Evolutionary conservation across 2,113 vertebrate genomes (phyloP).

Genomic region (Salminus brasiliensis): DNA sequence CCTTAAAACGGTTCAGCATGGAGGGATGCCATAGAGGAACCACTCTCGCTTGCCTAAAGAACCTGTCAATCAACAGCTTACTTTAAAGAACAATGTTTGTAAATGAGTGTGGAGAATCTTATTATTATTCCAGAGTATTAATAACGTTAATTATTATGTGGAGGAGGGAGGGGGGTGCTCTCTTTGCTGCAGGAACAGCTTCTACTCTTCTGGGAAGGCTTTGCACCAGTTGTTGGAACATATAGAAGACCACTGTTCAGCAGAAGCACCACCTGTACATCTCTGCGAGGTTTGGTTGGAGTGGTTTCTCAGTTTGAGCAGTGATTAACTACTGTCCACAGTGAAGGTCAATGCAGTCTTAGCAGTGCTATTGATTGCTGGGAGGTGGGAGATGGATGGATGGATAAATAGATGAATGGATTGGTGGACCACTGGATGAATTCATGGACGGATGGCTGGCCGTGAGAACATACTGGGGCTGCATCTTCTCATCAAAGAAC

Average conservation of each 20-base stretch:
- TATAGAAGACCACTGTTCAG: too few relatives aligned
- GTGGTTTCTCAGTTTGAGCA: background rate
- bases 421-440: background rate
- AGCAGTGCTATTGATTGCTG: background rate
- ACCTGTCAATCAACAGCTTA: background rate
- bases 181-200: too few relatives aligned
- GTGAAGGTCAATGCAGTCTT: background rate
- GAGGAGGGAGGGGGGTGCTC: too few relatives aligned
- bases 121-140: background rate
- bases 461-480: background rate
- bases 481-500: background rate
- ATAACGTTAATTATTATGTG: too few relatives aligned
- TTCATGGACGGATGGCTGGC: background rate
- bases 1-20: too few relatives aligned
- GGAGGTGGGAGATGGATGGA: background rate
- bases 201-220: too few relatives aligned
- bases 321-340: background rate
- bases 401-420: background rate
- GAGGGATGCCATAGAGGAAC: background rate
- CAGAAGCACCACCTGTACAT: too few relatives aligned
- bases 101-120: background rate
- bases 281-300: too few relatives aligned
- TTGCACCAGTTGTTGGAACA: too few relatives aligned
- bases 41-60: too few relatives aligned
- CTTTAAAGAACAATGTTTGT: background rate